These are phyloP conservation scores for Drosophila kuntzei DNA, from an alignment of 2,888 invertebrate species.

Conservation along the genomic window DNA sequence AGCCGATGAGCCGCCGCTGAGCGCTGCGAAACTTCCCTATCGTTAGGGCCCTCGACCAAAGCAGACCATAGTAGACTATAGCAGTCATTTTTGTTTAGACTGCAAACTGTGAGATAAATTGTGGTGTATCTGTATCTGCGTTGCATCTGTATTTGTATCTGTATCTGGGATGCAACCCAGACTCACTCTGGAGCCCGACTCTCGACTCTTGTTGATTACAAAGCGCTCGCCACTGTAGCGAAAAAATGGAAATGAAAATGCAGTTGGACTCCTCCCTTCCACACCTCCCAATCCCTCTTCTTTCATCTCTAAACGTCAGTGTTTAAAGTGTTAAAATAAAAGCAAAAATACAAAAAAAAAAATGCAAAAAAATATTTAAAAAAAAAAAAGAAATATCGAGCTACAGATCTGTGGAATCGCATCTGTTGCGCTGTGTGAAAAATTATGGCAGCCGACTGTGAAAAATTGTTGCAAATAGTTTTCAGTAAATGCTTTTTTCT, in stretches of 20 bases:
- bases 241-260: slow-evolving; percentile 82
- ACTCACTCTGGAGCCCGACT: slow-evolving; percentile 31
- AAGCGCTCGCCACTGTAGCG: slow-evolving; percentile 66
- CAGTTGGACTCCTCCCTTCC: slow-evolving; percentile 44
- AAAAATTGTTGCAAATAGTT: slow-evolving; percentile 82
- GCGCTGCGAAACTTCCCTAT: slow-evolving; percentile 47
- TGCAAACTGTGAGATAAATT: slow-evolving; percentile 81
- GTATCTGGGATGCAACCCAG: slow-evolving; percentile 37
- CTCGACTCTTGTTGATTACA: slow-evolving; percentile 69
- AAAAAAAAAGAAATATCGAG: slow-evolving; percentile 25
- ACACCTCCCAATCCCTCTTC: slow-evolving; percentile 4
- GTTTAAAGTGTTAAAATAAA: slow-evolving; percentile 80
- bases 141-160: slow-evolving; percentile 50
- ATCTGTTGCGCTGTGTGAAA: slow-evolving; percentile 68
- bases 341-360: slow-evolving; percentile 48
- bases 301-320: slow-evolving; percentile 62
- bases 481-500: slow-evolving; percentile 75
- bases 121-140: slow-evolving; percentile 76
- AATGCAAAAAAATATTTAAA: slow-evolving; percentile 10
- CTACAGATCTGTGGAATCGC: slow-evolving; percentile 50
- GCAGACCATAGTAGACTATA: slow-evolving; percentile 18
- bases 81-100: slow-evolving; percentile 81
- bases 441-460: slow-evolving; percentile 81
- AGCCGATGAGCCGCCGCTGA: slow-evolving; percentile 75
- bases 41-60: slow-evolving; percentile 40